A percentile compares a stretch with the other conserved stretches of the same genome.
Evolutionary conservation across 2,888 invertebrate genomes (phyloP).

Genomic region (Tromatobia lineatoria): DNA sequence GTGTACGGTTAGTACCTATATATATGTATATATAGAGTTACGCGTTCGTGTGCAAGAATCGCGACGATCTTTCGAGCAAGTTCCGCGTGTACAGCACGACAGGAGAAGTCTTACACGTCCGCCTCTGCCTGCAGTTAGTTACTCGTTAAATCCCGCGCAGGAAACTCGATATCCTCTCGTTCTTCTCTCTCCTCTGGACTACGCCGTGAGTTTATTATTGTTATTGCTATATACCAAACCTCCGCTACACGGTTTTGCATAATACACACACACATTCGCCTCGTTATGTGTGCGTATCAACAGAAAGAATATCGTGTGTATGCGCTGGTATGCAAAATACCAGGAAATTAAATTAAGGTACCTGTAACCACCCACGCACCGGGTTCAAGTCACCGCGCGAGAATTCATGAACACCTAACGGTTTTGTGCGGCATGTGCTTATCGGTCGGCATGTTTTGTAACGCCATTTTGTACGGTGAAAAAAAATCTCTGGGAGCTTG

Average conservation of each 20-base stretch:
- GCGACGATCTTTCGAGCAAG: constrained; percentile 22
- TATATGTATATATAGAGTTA: not conserved
- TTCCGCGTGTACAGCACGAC: constrained; percentile 25
- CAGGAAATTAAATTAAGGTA: constrained; percentile 44
- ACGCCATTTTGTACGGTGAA: not conserved
- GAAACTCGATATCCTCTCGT: constrained; percentile 51
- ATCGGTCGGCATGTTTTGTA: not conserved
- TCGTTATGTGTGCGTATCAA: not conserved
- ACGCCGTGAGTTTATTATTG: not conserved
- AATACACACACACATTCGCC: constrained; percentile 1
- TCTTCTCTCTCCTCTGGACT: constrained; percentile 13
- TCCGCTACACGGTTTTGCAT: constrained; percentile 21
- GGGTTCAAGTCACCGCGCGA: not conserved
- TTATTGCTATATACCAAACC: constrained; percentile 19
- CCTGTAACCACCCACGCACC: constrained; percentile 16
- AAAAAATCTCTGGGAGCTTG: not conserved
- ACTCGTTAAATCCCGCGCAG: constrained; percentile 38
- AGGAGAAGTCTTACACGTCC: constrained; percentile 32
- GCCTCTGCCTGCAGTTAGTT: constrained; percentile 44
- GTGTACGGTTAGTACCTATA: not conserved
- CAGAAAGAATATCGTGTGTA: not conserved
- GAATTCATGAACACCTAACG: constrained; percentile 27
- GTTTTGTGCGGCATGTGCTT: not conserved
- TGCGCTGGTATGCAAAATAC: not conserved
- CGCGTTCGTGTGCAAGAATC: constrained; percentile 22